phyloP scores from a whole-genome alignment of 1,140 invertebrate genomes.

The Frieseomelitta varia region DNA sequence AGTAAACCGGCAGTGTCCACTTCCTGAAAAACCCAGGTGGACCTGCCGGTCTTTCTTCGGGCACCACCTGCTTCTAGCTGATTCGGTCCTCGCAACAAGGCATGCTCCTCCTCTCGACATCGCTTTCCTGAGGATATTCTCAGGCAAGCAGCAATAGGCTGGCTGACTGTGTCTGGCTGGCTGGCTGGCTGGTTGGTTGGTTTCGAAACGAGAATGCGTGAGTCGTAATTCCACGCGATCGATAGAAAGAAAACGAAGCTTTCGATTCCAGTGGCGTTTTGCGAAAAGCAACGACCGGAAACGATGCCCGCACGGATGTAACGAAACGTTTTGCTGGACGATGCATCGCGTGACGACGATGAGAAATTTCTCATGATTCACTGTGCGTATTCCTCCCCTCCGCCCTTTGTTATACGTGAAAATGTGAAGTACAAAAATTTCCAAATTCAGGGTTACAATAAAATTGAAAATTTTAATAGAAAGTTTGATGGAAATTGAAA shows the following conservation, averaged over 20 bases:
- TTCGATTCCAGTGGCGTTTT: conserved; percentile 25
- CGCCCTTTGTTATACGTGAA: not conserved
- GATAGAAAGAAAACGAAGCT: conserved; percentile 29
- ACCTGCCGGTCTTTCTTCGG: conserved; percentile 47
- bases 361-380: conserved; percentile 11
- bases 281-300: not conserved
- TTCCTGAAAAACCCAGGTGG: conserved; percentile 62
- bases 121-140: conserved; percentile 14
- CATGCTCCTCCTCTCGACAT: not conserved
- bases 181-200: not conserved
- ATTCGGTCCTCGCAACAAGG: conserved; percentile 15
- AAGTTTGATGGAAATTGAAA: no score
- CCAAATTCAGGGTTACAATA: no score
- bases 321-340: conserved; percentile 3
- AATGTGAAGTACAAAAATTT: no score
- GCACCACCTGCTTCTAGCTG: conserved; percentile 57
- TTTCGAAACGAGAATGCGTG: conserved; percentile 32
- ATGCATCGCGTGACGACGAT: conserved; percentile 7
- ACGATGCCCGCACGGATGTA: not conserved
- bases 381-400: not conserved
- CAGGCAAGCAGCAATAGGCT: not conserved
- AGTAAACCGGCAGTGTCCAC: conserved; percentile 33
- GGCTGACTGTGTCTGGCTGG: not conserved
- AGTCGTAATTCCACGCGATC: conserved; percentile 6
- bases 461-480: no score